Percentiles rank a stretch among this genome's conserved stretches.
These are phyloP conservation scores for Drosophila triauraria DNA, from an alignment of 1,140 invertebrate species.

Conservation along the genomic window DNA sequence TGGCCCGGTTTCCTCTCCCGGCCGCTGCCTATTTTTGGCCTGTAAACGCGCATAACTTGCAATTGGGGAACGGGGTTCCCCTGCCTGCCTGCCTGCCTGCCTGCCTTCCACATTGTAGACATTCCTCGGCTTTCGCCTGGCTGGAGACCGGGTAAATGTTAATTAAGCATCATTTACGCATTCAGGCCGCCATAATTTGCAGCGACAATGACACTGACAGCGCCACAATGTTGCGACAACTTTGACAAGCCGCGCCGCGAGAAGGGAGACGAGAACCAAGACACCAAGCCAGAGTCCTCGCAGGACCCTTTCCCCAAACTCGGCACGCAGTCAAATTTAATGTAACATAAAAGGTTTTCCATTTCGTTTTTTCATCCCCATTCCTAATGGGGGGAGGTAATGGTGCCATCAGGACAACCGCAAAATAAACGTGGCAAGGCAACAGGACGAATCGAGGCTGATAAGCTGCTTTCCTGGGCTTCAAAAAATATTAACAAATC, in stretches of 20 bases:
- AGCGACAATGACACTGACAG: conserved; percentile 69
- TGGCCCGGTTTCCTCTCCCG: neutral
- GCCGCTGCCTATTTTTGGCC: conserved; percentile 17
- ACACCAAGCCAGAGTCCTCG: conserved; percentile 1
- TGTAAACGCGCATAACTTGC: conserved; percentile 70
- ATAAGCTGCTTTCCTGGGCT: neutral
- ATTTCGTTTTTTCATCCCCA: conserved; percentile 32
- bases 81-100: neutral
- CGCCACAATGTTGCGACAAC: conserved; percentile 76
- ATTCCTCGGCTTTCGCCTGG: conserved; percentile 35
- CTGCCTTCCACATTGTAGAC: conserved; percentile 30
- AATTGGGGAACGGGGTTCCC: conserved; percentile 33
- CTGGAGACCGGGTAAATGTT: conserved; percentile 69
- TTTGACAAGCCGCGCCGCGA: conserved; percentile 63
- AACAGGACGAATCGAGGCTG: neutral
- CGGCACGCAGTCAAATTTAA: conserved; percentile 51
- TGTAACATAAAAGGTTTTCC: conserved; percentile 54
- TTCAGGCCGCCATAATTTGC: conserved; percentile 80
- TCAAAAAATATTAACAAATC: neutral
- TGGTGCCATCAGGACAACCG: conserved; percentile 34
- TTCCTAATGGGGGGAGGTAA: conserved; percentile 25
- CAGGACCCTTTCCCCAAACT: conserved; percentile 8
- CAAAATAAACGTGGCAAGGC: conserved; percentile 20
- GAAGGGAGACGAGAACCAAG: conserved; percentile 5
- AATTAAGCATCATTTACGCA: conserved; percentile 82